Evolutionary conservation across 2,797 vertebrate species (phyloP), one percentile per base, ranked within the genome.

Genomic region (Muscicapa striata): DNA sequence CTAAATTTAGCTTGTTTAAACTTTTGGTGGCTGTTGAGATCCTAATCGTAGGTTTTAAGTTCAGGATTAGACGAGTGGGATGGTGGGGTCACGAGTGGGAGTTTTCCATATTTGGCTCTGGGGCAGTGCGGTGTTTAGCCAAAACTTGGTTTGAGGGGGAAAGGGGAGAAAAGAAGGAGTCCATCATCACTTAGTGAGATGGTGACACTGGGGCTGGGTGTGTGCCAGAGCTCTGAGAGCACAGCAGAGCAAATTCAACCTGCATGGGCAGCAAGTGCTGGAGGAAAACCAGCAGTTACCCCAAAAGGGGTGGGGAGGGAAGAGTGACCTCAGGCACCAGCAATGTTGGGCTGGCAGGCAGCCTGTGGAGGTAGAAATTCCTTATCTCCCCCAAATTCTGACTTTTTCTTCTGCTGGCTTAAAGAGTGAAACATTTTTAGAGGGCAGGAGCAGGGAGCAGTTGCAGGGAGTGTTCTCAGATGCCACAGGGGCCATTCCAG

Each of bases 1-100:
- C 90, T 95, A 95, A 94, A 95, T 93, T 93, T 94, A 95, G 84
- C 78, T 89, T 93, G 94, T 94, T 89, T 95, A 94, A 91, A 95
- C 87, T 95, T 79, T 38, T 45, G 82, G 90, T 91, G 78, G 77
- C 92, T 84, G 84, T 36, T 95, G 87, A 88, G 92, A 95, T 94
- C 70, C 48, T 93, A 94, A 95, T 95, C 55, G 36, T n/a, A 22
- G 83, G 89, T 62, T 95, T 97, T 87, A 69, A 54, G 96, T 94
- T 91, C 83, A 26, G 94, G 62, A 27, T 58, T 80, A 86, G 77
- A 59, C 15, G 29, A 83, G 70, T 49, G 67, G 90, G 84, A 84
- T 40, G 59, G 75, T 61, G 92, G 91, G 77, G 61, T 30, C 55
- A 74, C n/a, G 29, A 73, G 49, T 97, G 61, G 49, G 81, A 84